Evolutionary conservation across 2,113 vertebrate species (phyloP).

Genomic region (Paralichthys olivaceus): DNA sequence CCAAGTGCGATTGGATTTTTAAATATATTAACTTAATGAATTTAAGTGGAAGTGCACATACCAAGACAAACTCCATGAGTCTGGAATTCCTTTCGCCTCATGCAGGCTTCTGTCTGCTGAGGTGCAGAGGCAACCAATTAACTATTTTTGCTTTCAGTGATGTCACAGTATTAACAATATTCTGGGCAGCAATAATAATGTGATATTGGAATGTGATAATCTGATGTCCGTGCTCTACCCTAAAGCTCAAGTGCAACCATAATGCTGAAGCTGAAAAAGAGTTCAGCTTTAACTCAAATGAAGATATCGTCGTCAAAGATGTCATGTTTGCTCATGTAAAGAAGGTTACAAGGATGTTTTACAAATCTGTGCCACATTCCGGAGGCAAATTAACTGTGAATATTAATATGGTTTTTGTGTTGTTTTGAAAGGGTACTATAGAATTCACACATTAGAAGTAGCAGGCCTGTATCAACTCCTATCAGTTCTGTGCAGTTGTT

Average conservation of each 20-base stretch:
- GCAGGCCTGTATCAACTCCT: constrained; percentile 21
- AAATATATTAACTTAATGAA: neutral
- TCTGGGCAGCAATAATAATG: constrained; percentile 6
- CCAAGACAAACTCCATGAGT: neutral
- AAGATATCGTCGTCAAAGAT: neutral
- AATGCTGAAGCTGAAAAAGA: constrained; percentile 2
- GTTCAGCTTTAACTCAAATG: neutral
- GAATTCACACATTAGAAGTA: constrained; percentile 1
- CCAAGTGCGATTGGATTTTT: constrained; percentile 46
- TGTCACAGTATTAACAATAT: neutral
- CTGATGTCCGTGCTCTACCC: neutral
- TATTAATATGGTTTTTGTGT: neutral
- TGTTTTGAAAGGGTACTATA: constrained; percentile 5
- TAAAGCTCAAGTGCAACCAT: neutral
- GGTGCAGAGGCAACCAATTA: neutral
- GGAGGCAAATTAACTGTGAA: constrained; percentile 12
- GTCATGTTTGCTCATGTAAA: neutral
- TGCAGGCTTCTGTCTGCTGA: constrained; percentile 6
- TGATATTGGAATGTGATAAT: neutral
- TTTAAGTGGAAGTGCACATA: neutral
- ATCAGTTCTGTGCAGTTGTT: constrained; percentile 10
- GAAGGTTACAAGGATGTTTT: neutral
- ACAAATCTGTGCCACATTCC: constrained; percentile 10
- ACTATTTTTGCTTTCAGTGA: constrained; percentile 1
- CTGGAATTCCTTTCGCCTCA: neutral